Percentiles rank a stretch among this genome's conserved stretches.
phyloP scores from a whole-genome alignment of 2,888 invertebrate species.

The Helobdella robusta region DNA sequence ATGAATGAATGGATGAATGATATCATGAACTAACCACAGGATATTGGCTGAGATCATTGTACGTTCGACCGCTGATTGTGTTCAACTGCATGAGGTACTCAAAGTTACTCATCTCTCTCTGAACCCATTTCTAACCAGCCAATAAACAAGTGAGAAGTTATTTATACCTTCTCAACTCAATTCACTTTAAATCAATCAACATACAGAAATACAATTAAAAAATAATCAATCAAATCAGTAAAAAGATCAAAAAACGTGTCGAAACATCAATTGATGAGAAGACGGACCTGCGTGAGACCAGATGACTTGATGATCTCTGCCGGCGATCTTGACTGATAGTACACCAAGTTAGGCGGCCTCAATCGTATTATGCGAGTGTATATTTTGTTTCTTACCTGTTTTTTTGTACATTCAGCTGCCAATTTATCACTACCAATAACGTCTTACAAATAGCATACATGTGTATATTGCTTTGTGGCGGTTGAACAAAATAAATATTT shows the following conservation, averaged over 20 bases:
- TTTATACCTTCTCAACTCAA: neutral
- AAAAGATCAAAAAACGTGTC: neutral
- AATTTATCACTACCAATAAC: too few species aligned
- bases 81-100: conserved; percentile 53
- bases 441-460: too few species aligned
- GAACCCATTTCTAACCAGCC: conserved; percentile 53
- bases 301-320: conserved; percentile 58
- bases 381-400: conserved; percentile 55
- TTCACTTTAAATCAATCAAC: neutral
- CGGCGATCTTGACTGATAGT: conserved; percentile 57
- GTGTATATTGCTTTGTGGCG: too few species aligned
- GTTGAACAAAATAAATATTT: too few species aligned
- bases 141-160: neutral
- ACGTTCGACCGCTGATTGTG: conserved; percentile 53
- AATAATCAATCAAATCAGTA: neutral
- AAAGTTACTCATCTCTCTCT: conserved; percentile 52
- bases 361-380: conserved; percentile 57
- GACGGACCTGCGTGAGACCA: conserved; percentile 54
- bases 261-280: neutral
- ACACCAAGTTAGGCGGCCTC: conserved; percentile 57
- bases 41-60: conserved; percentile 53
- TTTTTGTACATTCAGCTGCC: too few species aligned
- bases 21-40: conserved; percentile 49
- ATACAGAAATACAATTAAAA: neutral
- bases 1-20: neutral